These are phyloP conservation scores for Tetramorium bicarinatum DNA, from an alignment of 2,888 invertebrate genomes.

Conservation along the genomic window DNA sequence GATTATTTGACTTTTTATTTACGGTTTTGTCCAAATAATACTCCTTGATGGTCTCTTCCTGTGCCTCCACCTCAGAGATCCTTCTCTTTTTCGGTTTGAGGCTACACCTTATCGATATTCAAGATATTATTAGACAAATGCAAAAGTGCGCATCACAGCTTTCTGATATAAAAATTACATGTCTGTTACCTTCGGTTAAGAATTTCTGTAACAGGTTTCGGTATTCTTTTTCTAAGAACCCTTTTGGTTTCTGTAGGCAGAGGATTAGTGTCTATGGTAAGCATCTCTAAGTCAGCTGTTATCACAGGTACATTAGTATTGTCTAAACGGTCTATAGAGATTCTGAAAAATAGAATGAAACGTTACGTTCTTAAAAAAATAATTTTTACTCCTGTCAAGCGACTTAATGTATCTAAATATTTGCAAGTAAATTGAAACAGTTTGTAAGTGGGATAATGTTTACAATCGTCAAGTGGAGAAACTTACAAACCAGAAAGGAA, in stretches of 20 bases:
- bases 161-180: conserved; percentile 4
- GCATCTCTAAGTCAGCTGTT: conserved; percentile 81
- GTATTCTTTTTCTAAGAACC: conserved; percentile 71
- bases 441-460: not conserved
- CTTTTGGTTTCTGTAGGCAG: conserved; percentile 59
- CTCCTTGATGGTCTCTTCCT: conserved; percentile 85
- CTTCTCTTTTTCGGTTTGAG: conserved; percentile 81
- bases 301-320: conserved; percentile 82
- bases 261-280: conserved; percentile 77
- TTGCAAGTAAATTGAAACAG: not conserved
- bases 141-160: not conserved
- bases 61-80: conserved; percentile 78
- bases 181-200: conserved; percentile 80
- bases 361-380: not conserved
- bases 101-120: conserved; percentile 77
- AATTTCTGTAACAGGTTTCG: conserved; percentile 67
- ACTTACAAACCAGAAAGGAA: not conserved
- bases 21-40: conserved; percentile 88
- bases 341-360: conserved; percentile 62
- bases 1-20: conserved; percentile 87
- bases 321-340: conserved; percentile 25
- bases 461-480: not conserved
- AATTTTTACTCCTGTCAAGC: conserved; percentile 5
- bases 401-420: not conserved
- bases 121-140: conserved; percentile 5